Conservation (phyloP, 2,113 vertebrate species). For the Nematolebias whitei region DNA sequence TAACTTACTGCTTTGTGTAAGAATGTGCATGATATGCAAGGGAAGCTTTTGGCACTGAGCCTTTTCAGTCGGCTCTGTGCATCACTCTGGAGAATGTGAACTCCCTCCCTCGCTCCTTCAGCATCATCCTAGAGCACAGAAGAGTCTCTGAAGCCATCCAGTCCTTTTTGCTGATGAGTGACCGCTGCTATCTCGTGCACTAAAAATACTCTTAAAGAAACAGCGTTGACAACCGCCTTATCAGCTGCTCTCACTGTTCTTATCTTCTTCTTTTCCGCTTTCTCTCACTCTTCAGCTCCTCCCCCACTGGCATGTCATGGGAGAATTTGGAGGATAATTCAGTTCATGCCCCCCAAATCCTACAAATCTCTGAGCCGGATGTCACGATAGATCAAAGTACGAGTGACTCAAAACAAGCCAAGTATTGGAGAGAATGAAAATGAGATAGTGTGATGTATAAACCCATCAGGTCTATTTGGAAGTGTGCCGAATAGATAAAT, state of each 20-base stretch:
- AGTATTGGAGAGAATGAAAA: slow-evolving; percentile 15
- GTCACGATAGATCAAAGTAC: slow-evolving; percentile 66
- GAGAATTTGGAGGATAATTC: slow-evolving; percentile 59
- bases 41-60: slow-evolving; percentile 32
- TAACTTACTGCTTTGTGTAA: slow-evolving; percentile 10
- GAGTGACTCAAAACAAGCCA: slow-evolving; percentile 33
- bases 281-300: slow-evolving; percentile 12
- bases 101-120: slow-evolving; percentile 65
- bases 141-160: slow-evolving; percentile 68
- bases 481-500: slow-evolving; percentile 21
- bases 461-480: slow-evolving; percentile 2
- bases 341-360: slow-evolving; percentile 64
- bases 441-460: not conserved
- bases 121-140: slow-evolving; percentile 66
- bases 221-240: slow-evolving; percentile 49
- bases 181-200: slow-evolving; percentile 75
- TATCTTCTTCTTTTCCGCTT: slow-evolving; percentile 20
- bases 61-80: slow-evolving; percentile 26
- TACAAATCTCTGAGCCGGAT: slow-evolving; percentile 70
- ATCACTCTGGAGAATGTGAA: slow-evolving; percentile 57
- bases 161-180: slow-evolving; percentile 73
- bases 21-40: slow-evolving; percentile 29
- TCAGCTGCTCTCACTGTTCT: slow-evolving; percentile 30
- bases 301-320: slow-evolving; percentile 23
- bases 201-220: slow-evolving; percentile 86